A percentile compares a stretch with the other conserved stretches of the same genome.
phyloP scores from a whole-genome alignment of 2,888 invertebrate species.

The Timema podura region DNA sequence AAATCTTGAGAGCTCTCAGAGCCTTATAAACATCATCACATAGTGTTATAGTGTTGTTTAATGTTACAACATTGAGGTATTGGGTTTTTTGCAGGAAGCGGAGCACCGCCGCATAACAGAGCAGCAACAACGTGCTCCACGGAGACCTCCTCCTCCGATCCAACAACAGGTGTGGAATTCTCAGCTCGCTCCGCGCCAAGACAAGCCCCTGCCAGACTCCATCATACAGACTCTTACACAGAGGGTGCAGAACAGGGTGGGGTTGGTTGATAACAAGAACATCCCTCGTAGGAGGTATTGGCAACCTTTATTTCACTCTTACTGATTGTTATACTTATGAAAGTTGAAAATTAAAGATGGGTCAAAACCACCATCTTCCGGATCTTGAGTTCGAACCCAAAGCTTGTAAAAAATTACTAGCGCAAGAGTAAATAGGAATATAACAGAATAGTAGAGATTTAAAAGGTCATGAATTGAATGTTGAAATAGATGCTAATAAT shows the following conservation, averaged over 20 bases:
- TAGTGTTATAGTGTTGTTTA: too few relatives aligned
- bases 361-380: background rate
- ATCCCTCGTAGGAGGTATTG: conserved; percentile 35
- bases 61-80: background rate
- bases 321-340: background rate
- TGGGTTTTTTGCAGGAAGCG: conserved; percentile 63
- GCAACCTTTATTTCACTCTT: too few relatives aligned
- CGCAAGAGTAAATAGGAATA: too few relatives aligned
- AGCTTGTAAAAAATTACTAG: too few relatives aligned
- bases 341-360: background rate
- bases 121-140: conserved; percentile 49
- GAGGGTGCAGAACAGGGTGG: conserved; percentile 58
- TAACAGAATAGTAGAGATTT: too few relatives aligned
- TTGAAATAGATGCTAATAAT: too few relatives aligned
- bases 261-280: conserved; percentile 41
- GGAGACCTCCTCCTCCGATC: conserved; percentile 32
- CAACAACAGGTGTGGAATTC: conserved; percentile 31
- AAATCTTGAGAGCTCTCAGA: too few relatives aligned
- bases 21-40: too few relatives aligned
- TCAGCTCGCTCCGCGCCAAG: conserved; percentile 43
- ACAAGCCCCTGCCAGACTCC: conserved; percentile 65
- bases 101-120: conserved; percentile 77
- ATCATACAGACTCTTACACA: conserved; percentile 67
- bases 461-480: too few relatives aligned
- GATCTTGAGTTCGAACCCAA: background rate